Conservation (phyloP, 2,797 vertebrate species). For the Sebastes dallii region DNA sequence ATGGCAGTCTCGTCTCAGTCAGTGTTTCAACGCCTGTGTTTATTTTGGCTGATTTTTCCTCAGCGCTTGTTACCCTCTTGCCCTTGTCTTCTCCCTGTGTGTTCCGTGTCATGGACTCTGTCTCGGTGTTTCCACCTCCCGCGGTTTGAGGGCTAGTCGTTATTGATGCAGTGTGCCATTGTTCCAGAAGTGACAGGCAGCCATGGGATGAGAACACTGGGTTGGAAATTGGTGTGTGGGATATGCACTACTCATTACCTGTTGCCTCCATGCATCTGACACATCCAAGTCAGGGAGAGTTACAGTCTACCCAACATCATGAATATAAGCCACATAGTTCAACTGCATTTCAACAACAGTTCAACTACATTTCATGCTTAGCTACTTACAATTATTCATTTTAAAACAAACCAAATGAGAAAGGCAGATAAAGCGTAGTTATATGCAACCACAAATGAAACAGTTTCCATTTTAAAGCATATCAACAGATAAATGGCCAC, state of each 20-base stretch:
- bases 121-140: constrained; percentile 11
- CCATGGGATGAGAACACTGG: constrained; percentile 40
- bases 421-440: constrained; percentile 4
- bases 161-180: constrained; percentile 36
- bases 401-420: constrained; percentile 35
- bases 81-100: constrained; percentile 21
- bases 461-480: constrained; percentile 27
- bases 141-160: constrained; percentile 25
- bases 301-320: constrained; percentile 12
- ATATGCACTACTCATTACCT: constrained; percentile 60
- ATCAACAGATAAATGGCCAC: constrained; percentile 20
- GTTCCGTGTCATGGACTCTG: constrained; percentile 33
- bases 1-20: background rate
- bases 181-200: constrained; percentile 55
- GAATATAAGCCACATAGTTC: constrained; percentile 6
- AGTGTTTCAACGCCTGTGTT: constrained; percentile 3
- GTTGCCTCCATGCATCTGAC: constrained; percentile 34
- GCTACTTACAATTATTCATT: constrained; percentile 1
- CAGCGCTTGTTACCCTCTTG: constrained; percentile 38
- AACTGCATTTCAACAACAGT: background rate
- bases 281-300: constrained; percentile 31
- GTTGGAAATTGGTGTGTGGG: constrained; percentile 51
- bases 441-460: constrained; percentile 18
- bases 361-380: background rate
- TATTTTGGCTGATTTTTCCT: constrained; percentile 18